Percentiles rank a stretch among this genome's conserved stretches.
phyloP scores from a whole-genome alignment of 2,113 vertebrate genomes.

The Lagopus leucura region DNA sequence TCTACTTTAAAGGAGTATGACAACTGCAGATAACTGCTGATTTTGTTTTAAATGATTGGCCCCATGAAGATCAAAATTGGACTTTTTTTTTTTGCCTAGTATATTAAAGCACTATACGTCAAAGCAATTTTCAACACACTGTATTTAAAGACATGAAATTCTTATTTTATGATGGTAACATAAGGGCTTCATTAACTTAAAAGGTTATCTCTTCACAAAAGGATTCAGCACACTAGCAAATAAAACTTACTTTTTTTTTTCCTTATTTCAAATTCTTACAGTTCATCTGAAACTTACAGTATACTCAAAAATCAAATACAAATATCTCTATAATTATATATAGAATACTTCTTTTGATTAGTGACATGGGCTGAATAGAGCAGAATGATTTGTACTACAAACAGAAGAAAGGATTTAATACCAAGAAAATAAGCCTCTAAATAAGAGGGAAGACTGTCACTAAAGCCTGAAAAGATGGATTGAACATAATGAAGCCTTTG shows the following conservation, averaged over 20 bases:
- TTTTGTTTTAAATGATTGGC: neutral
- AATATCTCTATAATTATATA: neutral
- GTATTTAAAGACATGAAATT: neutral
- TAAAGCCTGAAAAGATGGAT: neutral
- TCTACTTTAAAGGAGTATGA: neutral
- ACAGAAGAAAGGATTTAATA: conserved; percentile 2
- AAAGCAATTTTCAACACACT: neutral
- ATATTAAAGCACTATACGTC: neutral
- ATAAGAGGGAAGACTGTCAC: neutral
- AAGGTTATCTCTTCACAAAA: neutral
- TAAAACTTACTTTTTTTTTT: neutral
- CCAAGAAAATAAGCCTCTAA: conserved; percentile 1
- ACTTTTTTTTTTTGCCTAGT: neutral
- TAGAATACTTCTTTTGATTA: neutral
- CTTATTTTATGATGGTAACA: neutral
- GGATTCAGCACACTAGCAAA: neutral
- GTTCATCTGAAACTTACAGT: neutral
- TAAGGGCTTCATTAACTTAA: neutral
- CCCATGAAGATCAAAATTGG: neutral
- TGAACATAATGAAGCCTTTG: conserved; percentile 6
- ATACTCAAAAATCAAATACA: neutral
- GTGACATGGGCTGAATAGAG: neutral
- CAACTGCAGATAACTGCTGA: neutral
- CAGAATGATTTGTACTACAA: neutral
- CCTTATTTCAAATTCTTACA: neutral